Conservation (phyloP, 2,888 invertebrate species). For the Drosophila anceps region DNA sequence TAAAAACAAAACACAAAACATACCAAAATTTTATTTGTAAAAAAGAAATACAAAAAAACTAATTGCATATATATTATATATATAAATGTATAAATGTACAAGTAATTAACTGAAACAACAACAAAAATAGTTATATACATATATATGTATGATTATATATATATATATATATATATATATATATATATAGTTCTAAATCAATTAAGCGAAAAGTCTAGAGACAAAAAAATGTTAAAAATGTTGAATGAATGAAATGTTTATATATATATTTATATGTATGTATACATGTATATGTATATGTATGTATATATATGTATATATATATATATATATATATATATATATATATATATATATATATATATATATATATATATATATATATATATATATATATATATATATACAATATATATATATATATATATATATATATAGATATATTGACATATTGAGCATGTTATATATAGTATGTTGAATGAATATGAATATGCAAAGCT, state of each 20-base stretch:
- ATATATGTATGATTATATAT: not conserved
- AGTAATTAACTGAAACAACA: slow-evolving; percentile 45
- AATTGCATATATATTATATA: slow-evolving; percentile 31
- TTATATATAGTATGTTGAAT: slow-evolving; percentile 37
- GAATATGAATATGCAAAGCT: slow-evolving; percentile 84
- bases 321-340: not conserved
- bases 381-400: slow-evolving; percentile 16
- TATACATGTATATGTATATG: slow-evolving; percentile 17
- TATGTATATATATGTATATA: slow-evolving; percentile 17
- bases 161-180: not conserved
- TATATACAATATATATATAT: slow-evolving; percentile 27
- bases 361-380: slow-evolving; percentile 11
- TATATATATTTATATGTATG: slow-evolving; percentile 8
- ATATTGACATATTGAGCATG: slow-evolving; percentile 33
- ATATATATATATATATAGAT: slow-evolving; percentile 24
- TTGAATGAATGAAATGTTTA: slow-evolving; percentile 8
- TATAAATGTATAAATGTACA: slow-evolving; percentile 39
- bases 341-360: not conserved
- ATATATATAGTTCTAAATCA: slow-evolving; percentile 29
- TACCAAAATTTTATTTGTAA: slow-evolving; percentile 70
- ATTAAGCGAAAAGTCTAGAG: slow-evolving; percentile 49
- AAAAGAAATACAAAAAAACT: slow-evolving; percentile 22
- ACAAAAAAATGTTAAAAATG: slow-evolving; percentile 45
- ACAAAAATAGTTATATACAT: not conserved
- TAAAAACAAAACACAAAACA: slow-evolving; percentile 65